Percentiles rank a stretch among this genome's conserved stretches.
Conservation (phyloP, 2,797 vertebrate species). For the Glyptemys insculpta region DNA sequence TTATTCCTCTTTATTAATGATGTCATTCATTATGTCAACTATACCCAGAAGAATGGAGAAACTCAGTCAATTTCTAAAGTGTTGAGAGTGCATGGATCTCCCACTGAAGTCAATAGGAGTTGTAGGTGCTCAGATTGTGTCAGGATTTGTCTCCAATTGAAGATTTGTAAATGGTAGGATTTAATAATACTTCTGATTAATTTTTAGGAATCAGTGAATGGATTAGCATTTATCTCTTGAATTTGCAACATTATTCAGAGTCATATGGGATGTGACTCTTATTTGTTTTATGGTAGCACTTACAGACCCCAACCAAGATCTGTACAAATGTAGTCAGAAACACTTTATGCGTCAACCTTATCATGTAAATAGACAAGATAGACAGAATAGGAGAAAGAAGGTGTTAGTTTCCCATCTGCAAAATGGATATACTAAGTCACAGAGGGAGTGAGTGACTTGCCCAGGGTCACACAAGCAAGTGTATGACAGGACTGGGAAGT, state of each 20-base stretch:
- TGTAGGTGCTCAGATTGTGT: background rate
- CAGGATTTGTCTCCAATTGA: background rate
- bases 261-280: background rate
- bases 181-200: background rate
- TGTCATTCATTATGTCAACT: background rate
- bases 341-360: too few species aligned
- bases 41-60: background rate
- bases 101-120: background rate
- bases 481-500: background rate
- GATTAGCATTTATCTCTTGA: background rate
- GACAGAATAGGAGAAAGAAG: too few species aligned
- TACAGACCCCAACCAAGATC: background rate
- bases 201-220: background rate
- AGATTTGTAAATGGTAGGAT: background rate
- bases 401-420: too few species aligned
- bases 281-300: background rate
- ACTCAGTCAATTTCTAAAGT: background rate
- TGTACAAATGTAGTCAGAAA: too few species aligned
- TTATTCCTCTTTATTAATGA: fast-evolving
- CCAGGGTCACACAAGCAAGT: background rate
- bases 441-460: background rate
- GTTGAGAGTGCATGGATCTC: background rate
- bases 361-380: too few species aligned
- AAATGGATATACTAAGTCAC: too few species aligned
- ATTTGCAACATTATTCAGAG: background rate